Evolutionary conservation across 2,888 invertebrate species (phyloP).

Genomic region (Aelia acuminata): DNA sequence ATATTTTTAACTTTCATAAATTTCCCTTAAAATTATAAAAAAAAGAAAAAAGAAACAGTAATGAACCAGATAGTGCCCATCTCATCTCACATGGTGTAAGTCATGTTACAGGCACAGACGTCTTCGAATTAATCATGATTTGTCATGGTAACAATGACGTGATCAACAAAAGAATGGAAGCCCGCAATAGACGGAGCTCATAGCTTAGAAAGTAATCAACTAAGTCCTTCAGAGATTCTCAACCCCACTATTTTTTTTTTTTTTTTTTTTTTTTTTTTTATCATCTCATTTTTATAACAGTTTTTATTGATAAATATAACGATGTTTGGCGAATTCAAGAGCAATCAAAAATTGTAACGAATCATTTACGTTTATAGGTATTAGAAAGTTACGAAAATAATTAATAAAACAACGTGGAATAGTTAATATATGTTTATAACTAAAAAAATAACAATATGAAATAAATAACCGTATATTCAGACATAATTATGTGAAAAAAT

Average conservation of each 20-base stretch:
- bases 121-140: conserved; percentile 1
- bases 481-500: too few species aligned
- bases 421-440: too few species aligned
- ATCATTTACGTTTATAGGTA: too few species aligned
- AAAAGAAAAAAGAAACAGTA: too few species aligned
- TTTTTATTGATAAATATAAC: background rate
- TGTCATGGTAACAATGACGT: background rate
- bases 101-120: background rate
- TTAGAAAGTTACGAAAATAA: too few species aligned
- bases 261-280: too few species aligned
- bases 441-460: too few species aligned
- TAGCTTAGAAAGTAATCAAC: background rate
- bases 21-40: too few species aligned
- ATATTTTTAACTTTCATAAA: too few species aligned
- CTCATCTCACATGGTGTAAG: background rate
- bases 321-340: background rate
- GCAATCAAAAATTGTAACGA: background rate
- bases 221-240: background rate
- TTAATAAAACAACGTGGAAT: too few species aligned
- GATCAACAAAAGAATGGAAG: background rate
- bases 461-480: too few species aligned
- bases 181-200: background rate
- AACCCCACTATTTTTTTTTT: background rate
- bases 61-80: background rate
- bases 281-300: background rate